Conservation (phyloP, 2,888 invertebrate genomes). For the Lysandra bellargus region DNA sequence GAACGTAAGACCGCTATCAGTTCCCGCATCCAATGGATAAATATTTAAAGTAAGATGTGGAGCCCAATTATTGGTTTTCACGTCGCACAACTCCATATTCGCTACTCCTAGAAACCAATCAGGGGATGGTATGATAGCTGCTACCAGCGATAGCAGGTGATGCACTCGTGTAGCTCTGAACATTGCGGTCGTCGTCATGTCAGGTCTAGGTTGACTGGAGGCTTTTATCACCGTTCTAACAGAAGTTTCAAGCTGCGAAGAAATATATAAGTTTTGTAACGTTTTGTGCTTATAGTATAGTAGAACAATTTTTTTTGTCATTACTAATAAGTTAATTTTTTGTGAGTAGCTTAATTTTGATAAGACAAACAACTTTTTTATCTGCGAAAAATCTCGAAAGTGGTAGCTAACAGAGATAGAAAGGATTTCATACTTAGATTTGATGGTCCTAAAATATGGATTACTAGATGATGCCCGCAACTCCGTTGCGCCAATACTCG, state of each 20-base stretch:
- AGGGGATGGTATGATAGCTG: slow-evolving; percentile 83
- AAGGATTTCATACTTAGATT: too few species aligned
- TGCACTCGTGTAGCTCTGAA: slow-evolving; percentile 62
- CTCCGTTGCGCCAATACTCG: too few species aligned
- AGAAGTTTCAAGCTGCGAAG: slow-evolving; percentile 53
- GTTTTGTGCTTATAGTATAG: too few species aligned
- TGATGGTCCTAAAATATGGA: too few species aligned
- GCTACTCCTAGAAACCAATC: slow-evolving; percentile 98
- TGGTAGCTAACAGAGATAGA: too few species aligned
- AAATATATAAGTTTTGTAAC: too few species aligned
- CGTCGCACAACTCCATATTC: slow-evolving; percentile 91
- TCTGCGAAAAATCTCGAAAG: too few species aligned
- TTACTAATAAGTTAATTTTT: too few species aligned
- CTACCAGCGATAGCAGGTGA: slow-evolving; percentile 65
- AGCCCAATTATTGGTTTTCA: slow-evolving; percentile 88
- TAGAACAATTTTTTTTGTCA: too few species aligned
- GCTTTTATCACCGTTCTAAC: slow-evolving; percentile 72
- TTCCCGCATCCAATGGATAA: slow-evolving; percentile 97
- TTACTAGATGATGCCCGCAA: too few species aligned
- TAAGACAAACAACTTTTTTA: too few species aligned
- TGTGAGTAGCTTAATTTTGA: too few species aligned
- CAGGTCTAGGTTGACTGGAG: slow-evolving; percentile 56
- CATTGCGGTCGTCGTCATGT: slow-evolving; percentile 56
- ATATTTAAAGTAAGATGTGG: slow-evolving; percentile 89
- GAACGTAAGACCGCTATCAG: slow-evolving; percentile 94